These are phyloP conservation scores for Catocala sponsa DNA, from an alignment of 2,888 invertebrate species.

Conservation along the genomic window DNA sequence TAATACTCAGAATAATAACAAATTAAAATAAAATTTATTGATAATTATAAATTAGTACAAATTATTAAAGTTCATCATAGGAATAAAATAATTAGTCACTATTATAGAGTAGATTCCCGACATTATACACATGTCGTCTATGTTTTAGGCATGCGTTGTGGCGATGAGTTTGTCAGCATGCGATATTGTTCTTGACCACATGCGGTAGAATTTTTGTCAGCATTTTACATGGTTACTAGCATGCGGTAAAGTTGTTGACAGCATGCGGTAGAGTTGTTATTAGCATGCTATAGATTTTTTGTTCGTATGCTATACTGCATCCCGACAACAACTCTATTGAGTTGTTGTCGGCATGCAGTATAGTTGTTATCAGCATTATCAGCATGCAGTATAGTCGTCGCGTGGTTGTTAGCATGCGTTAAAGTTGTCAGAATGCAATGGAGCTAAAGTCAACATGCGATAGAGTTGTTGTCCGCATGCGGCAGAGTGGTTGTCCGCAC, in stretches of 20 bases:
- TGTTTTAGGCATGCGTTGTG: too few species aligned
- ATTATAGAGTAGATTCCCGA: conserved; percentile 3
- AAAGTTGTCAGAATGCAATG: neutral
- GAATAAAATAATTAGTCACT: conserved; percentile 17
- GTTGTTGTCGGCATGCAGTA: too few species aligned
- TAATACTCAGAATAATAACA: conserved; percentile 17
- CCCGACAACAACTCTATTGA: too few species aligned
- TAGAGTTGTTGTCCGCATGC: too few species aligned
- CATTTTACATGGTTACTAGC: neutral
- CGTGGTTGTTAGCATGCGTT: neutral
- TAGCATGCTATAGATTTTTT: conserved; percentile 12
- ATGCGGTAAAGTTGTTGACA: neutral
- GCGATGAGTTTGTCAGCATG: too few species aligned
- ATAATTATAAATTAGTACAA: conserved; percentile 37
- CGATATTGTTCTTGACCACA: neutral
- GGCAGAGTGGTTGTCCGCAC: too few species aligned
- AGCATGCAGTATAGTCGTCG: too few species aligned
- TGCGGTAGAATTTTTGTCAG: neutral
- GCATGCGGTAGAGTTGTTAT: neutral
- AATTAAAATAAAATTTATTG: conserved; percentile 32
- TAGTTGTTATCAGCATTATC: too few species aligned
- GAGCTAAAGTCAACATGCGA: neutral
- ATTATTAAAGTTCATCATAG: conserved; percentile 31
- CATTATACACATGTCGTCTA: neutral
- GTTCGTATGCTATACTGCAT: neutral